Percentiles rank a stretch among this genome's conserved stretches.
phyloP scores from a whole-genome alignment of 2,888 invertebrate genomes.

The Gasteruption jaculator region DNA sequence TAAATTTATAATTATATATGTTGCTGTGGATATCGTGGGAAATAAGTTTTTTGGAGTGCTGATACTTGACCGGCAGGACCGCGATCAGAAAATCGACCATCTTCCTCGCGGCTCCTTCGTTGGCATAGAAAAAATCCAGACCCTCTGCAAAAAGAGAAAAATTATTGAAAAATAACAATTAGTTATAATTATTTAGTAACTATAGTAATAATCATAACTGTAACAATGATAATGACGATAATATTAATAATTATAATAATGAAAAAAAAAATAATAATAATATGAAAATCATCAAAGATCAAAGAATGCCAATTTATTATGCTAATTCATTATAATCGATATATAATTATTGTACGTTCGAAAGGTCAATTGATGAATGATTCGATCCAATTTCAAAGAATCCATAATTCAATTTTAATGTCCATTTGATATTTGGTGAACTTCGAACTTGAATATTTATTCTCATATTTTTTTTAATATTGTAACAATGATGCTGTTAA shows the following conservation, averaged over 20 bases:
- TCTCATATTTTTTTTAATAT: too few species aligned
- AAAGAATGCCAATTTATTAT: neutral
- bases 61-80: slow-evolving; percentile 82
- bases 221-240: too few species aligned
- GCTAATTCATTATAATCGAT: neutral
- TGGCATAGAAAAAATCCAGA: slow-evolving; percentile 89
- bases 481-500: too few species aligned
- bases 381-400: too few species aligned
- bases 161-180: slow-evolving; percentile 1
- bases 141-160: slow-evolving; percentile 62
- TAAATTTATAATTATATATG: slow-evolving; percentile 93
- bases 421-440: too few species aligned
- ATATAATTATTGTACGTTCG: neutral
- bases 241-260: neutral
- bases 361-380: too few species aligned
- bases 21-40: slow-evolving; percentile 98
- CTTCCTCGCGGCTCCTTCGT: slow-evolving; percentile 87
- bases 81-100: slow-evolving; percentile 90
- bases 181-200: too few species aligned
- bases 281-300: neutral
- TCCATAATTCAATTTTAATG: too few species aligned
- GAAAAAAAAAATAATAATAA: neutral
- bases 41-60: slow-evolving; percentile 89
- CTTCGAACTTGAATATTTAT: too few species aligned
- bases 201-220: too few species aligned